Base-by-base conservation (phyloP, 2,888 invertebrate species). In the Rotaria macrura region DNA sequence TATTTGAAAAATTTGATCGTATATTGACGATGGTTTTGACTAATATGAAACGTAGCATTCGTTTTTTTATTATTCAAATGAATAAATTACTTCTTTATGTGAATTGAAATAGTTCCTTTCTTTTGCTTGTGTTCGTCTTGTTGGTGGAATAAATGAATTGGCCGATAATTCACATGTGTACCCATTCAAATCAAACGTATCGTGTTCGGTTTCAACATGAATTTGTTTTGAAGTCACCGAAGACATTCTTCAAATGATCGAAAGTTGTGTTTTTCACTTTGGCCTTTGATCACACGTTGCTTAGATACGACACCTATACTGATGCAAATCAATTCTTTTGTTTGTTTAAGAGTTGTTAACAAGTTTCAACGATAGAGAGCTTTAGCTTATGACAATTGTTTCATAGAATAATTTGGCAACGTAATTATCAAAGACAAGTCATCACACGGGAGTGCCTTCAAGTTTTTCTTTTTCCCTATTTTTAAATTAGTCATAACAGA, bases 141-240 rank as follows among this genome's bases (percentile, higher is more conserved):
- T 83, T 29, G 88, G 88, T 23, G 90, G 91, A 10, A 90, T 88
- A 87, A 89, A 90, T 3, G 90, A 89, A 88, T 88, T 89, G 72
- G 90, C 89, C 34, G 91, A 90, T 38, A 90, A 87, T 88, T 91
- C 90, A 87, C 91, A 91, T 55, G 90, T 89, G 86, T 90, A 88
- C 55, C 91, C 91, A 49, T 87, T 87, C 57, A 91, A 86, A 65
- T 88, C 87, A 87, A 89, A 90, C n/a, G 88, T 87, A 72, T 89
- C 89, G 49, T 83, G n/a, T 23, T 25, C 43, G 7, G 79, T 79
- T n/a, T 79, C 79, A n/a, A 79, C 43, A n/a, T 79, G 79, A 43
- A 79, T 79, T 17, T 34, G 65, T 65, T 65, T 34, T 14, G 34
- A 34, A 29, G 65, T 17, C 5, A 3, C 38, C 20, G 65, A 65